Evolutionary conservation across 1,140 invertebrate genomes (phyloP).

Genomic region (Drosophila elegans): DNA sequence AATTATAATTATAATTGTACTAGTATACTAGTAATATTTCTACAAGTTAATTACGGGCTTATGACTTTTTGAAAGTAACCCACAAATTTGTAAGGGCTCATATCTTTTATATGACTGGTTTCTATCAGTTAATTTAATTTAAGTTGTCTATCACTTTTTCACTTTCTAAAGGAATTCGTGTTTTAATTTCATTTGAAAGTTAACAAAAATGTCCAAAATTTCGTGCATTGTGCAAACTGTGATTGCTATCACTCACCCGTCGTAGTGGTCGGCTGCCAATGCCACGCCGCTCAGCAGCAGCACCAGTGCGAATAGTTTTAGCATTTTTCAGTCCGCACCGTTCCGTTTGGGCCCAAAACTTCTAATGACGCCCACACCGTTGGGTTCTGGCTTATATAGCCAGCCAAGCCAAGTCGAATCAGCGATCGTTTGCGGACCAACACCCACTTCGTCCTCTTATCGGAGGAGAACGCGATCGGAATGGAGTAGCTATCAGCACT

Average conservation of each 20-base stretch:
- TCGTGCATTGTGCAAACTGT: too few relatives aligned
- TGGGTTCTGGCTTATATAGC: slow-evolving; percentile 46
- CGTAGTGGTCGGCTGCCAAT: slow-evolving; percentile 52
- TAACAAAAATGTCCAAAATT: too few relatives aligned
- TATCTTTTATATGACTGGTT: too few relatives aligned
- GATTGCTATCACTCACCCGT: slow-evolving; percentile 69
- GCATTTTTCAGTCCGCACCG: slow-evolving; percentile 46
- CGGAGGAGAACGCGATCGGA: slow-evolving; percentile 21
- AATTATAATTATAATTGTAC: too few relatives aligned
- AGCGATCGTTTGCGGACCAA: slow-evolving; percentile 16
- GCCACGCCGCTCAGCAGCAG: slow-evolving; percentile 60
- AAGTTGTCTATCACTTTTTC: too few relatives aligned
- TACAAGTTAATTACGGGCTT: too few relatives aligned
- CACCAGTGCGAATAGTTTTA: slow-evolving; percentile 53
- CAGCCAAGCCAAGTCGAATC: slow-evolving; percentile 23
- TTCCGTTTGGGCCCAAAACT: slow-evolving; percentile 47
- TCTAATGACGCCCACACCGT: slow-evolving; percentile 44
- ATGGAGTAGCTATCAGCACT: slow-evolving; percentile 12
- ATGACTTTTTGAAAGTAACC: too few relatives aligned
- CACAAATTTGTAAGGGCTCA: too few relatives aligned
- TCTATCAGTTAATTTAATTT: too few relatives aligned
- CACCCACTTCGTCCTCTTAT: slow-evolving; percentile 13
- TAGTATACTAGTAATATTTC: too few relatives aligned
- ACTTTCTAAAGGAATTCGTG: too few relatives aligned
- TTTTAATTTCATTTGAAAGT: too few relatives aligned